Conservation (phyloP, 2,888 invertebrate species). For the Chymomyza caudatula region DNA sequence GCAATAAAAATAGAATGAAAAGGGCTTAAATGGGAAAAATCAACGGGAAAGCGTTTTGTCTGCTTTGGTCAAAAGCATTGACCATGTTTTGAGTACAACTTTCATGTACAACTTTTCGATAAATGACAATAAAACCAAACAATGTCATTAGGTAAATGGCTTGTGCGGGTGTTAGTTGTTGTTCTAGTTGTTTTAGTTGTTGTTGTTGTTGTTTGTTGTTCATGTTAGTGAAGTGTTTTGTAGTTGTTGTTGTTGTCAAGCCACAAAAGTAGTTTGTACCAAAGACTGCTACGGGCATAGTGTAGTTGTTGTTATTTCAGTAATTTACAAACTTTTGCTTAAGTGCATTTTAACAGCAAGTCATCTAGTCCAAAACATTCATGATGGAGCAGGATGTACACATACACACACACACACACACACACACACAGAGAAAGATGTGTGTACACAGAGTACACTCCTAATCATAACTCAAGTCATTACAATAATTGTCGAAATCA, state of each 20-base stretch:
- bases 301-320: not conserved
- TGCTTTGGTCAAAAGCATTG: conserved; percentile 20
- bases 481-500: conserved; percentile 60
- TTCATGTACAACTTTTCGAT: conserved; percentile 56
- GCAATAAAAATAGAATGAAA: conserved; percentile 36
- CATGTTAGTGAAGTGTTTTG: not conserved
- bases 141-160: conserved; percentile 68
- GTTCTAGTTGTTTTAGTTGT: conserved; percentile 2
- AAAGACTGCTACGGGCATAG: not conserved
- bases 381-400: conserved; percentile 28
- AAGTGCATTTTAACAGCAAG: conserved; percentile 46
- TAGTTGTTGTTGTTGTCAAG: conserved; percentile 16
- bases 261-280: not conserved
- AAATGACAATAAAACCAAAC: conserved; percentile 70
- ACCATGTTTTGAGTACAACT: conserved; percentile 20
- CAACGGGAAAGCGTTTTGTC: conserved; percentile 48
- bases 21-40: conserved; percentile 28
- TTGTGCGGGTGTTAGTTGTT: conserved; percentile 27
- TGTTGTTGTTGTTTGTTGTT: conserved; percentile 5
- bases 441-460: conserved; percentile 19
- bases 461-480: conserved; percentile 53
- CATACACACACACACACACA: conserved; percentile 20
- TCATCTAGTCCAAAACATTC: conserved; percentile 9
- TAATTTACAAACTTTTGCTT: conserved; percentile 27
- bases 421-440: conserved; percentile 26